These are phyloP conservation scores for Microcebus ravelobensis DNA, from an alignment of 2,113 vertebrate species.

Conservation along the genomic window DNA sequence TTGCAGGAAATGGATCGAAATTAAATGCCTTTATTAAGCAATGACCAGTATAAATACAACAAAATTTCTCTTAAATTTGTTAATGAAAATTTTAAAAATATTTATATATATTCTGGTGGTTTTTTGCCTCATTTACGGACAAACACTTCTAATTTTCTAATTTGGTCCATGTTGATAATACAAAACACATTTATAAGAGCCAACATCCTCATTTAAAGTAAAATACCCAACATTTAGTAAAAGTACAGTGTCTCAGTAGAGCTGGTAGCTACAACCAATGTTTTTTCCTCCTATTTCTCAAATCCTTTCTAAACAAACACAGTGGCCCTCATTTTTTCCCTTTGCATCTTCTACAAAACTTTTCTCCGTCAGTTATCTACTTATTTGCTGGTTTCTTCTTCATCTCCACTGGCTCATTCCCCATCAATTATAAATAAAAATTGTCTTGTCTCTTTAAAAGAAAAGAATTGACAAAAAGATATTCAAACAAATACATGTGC, in stretches of 20 bases:
- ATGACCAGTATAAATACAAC: constrained; percentile 22
- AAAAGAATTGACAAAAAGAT: neutral
- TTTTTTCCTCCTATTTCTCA: neutral
- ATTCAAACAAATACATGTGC: neutral
- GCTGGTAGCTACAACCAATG: neutral
- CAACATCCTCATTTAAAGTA: constrained; percentile 21
- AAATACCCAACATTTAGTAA: neutral
- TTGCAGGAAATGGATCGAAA: constrained; percentile 66
- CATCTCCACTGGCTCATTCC: neutral
- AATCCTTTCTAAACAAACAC: neutral
- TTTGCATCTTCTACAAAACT: neutral
- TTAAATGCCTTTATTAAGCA: constrained; percentile 66
- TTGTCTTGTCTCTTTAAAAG: neutral
- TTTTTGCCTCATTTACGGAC: neutral
- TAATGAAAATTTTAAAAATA: constrained; percentile 55
- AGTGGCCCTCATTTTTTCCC: neutral
- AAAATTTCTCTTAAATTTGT: constrained; percentile 47
- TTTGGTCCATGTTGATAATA: neutral
- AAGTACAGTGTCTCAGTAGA: neutral
- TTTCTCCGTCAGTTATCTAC: neutral
- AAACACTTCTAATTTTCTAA: constrained; percentile 32
- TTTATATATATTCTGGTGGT: constrained; percentile 35
- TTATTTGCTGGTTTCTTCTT: neutral
- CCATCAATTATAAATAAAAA: constrained; percentile 9
- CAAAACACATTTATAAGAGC: constrained; percentile 32